Evolutionary conservation across 1,140 invertebrate genomes (phyloP), one percentile per base, ranked within the genome.

Genomic region (Macrocentrus cingulum): DNA sequence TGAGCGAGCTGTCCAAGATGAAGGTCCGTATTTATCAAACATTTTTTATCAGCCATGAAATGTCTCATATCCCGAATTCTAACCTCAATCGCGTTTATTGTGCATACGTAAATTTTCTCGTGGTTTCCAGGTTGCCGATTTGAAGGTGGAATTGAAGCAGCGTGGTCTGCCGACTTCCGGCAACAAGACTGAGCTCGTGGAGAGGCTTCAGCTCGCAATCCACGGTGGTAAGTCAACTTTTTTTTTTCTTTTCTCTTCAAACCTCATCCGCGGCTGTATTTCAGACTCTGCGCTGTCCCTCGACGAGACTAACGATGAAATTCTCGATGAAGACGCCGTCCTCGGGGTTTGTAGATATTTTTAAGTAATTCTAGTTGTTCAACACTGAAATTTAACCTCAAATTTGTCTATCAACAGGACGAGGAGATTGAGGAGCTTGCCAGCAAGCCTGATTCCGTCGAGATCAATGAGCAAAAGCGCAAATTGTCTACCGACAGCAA

Each of bases 101-200:
- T 1, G 15, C 9, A 11, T 2, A 1, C 2, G 23, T 50, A 29
- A 34, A 16, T 1, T 25, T 2, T 3, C 6, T 50, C 11, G 22
- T 4, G 15, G 7, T 2, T 49, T 34, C n/a, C 60, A 90, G 82
- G 89, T 91, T 23, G 84, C 87, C 6, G 91, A 94, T 71, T 79
- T 94, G 60, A 90, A 89, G 64, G 84, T 86, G 65, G 90, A 91
- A 75, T 76, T 93, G 22, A 92, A 92, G 76, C 78, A 85, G 59
- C 84, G 89, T 68, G 90, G 89, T 37, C 76, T 93, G 11, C 78
- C 86, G 13, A 84, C 85, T 11, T 79, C 84, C 39, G 91, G 91
- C 8, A 91, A 91, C 69, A 94, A 93, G 83, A 88, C 82, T 25
- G 90, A 93, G 66, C 77, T 94, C 34, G 76, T 90, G 18, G 86